Conservation (phyloP, 1,140 invertebrate genomes). For the Magallana angulata region DNA sequence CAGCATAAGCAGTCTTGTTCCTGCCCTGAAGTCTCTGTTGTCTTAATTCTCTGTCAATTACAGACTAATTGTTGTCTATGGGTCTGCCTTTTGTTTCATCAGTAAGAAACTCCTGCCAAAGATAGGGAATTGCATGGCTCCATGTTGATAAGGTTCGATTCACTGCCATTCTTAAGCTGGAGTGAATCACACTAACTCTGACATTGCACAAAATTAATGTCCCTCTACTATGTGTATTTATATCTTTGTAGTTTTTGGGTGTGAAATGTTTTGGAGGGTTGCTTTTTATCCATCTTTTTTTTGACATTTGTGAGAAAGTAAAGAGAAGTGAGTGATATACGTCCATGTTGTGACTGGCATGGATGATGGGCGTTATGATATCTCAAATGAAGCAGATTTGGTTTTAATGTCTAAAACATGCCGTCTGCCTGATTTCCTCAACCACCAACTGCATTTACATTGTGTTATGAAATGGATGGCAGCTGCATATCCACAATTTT, state of each 20-base stretch:
- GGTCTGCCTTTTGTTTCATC: background rate
- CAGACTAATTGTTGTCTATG: background rate
- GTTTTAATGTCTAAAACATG: slow-evolving; percentile 12
- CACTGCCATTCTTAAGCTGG: background rate
- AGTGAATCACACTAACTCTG: background rate
- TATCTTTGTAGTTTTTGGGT: background rate
- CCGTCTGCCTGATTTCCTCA: background rate
- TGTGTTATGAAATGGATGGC: no score
- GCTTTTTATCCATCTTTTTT: background rate
- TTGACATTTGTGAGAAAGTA: slow-evolving; percentile 25
- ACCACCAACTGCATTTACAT: background rate
- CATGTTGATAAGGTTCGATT: slow-evolving; percentile 17
- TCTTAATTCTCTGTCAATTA: background rate
- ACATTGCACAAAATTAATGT: background rate
- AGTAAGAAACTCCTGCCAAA: background rate
- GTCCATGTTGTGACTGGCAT: background rate
- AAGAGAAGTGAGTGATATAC: background rate
- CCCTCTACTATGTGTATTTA: background rate
- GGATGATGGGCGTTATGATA: background rate
- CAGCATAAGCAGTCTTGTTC: background rate
- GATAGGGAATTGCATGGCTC: background rate
- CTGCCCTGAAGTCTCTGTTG: background rate
- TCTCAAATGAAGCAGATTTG: background rate
- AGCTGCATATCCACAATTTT: no score
- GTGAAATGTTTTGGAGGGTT: background rate